These are phyloP conservation scores for Cancer borealis DNA, from an alignment of 2,888 invertebrate genomes.

Conservation along the genomic window DNA sequence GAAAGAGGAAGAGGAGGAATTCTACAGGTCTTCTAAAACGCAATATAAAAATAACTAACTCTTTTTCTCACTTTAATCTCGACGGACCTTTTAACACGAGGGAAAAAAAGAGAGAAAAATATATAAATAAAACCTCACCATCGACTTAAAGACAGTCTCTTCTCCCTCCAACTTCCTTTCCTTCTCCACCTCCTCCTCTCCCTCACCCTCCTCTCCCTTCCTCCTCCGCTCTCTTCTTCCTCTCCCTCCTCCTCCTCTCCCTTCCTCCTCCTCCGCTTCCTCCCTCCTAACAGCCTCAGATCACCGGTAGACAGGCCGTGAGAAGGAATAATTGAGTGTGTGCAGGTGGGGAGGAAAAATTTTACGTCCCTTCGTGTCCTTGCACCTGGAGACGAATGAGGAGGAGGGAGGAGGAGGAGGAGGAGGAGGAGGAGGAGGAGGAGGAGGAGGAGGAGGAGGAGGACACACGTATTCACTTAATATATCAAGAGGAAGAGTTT, in stretches of 20 bases:
- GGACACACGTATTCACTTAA: background rate
- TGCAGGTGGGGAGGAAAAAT: background rate
- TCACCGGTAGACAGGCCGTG: background rate
- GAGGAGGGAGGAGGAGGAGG: conserved; percentile 20
- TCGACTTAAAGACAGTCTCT: background rate
- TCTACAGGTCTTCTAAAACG: background rate
- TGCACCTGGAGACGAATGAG: background rate
- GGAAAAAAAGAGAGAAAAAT: background rate
- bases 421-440: background rate
- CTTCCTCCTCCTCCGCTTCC: background rate
- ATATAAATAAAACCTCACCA: background rate
- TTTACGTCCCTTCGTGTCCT: conserved; percentile 1
- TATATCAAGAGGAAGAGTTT: background rate
- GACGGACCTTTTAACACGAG: background rate
- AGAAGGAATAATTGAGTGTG: conserved; percentile 20
- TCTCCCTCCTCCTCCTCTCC: background rate
- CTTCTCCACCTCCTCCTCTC: background rate
- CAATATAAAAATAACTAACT: background rate
- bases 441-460: background rate
- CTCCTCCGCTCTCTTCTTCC: background rate
- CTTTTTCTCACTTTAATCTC: background rate
- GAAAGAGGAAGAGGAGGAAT: background rate
- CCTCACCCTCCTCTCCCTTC: background rate
- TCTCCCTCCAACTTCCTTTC: background rate
- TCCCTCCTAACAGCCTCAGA: background rate